Percentiles rank a stretch among this genome's conserved stretches.
These are phyloP conservation scores for Recurvirostra avosetta DNA, from an alignment of 2,113 vertebrate genomes.

Conservation along the genomic window DNA sequence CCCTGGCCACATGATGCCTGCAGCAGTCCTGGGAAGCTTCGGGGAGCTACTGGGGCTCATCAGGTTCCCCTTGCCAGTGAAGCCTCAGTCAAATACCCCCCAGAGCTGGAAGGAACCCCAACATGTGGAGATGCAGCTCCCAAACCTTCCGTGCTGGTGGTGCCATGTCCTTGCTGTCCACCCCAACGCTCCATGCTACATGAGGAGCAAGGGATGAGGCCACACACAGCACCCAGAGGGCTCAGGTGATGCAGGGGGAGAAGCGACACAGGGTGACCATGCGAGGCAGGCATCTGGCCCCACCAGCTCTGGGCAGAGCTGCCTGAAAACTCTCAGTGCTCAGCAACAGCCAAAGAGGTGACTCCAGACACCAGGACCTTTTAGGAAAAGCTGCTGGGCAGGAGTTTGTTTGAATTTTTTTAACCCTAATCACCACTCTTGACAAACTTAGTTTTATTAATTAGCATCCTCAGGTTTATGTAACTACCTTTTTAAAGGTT, in stretches of 20 bases:
- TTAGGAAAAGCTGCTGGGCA: background rate
- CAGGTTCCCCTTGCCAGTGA: accelerated
- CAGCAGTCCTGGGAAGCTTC: background rate
- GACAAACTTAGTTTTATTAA: background rate
- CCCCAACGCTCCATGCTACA: accelerated
- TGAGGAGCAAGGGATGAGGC: background rate
- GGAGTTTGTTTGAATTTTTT: background rate
- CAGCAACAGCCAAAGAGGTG: background rate
- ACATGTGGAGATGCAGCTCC: background rate
- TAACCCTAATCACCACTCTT: background rate
- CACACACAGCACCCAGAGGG: accelerated
- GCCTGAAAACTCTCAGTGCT: background rate
- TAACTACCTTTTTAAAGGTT: background rate
- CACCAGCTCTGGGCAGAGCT: background rate
- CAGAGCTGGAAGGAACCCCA: background rate
- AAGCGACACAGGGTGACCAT: accelerated
- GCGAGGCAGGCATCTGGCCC: background rate
- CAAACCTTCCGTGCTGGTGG: background rate
- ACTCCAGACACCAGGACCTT: background rate
- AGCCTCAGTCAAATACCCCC: background rate
- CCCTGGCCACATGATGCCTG: accelerated
- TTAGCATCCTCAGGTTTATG: background rate
- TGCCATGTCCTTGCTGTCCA: accelerated
- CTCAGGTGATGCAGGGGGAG: background rate
- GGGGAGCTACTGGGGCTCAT: background rate